Evolutionary conservation across 2,113 vertebrate genomes (phyloP).

Genomic region (Sminthopsis crassicaudata): DNA sequence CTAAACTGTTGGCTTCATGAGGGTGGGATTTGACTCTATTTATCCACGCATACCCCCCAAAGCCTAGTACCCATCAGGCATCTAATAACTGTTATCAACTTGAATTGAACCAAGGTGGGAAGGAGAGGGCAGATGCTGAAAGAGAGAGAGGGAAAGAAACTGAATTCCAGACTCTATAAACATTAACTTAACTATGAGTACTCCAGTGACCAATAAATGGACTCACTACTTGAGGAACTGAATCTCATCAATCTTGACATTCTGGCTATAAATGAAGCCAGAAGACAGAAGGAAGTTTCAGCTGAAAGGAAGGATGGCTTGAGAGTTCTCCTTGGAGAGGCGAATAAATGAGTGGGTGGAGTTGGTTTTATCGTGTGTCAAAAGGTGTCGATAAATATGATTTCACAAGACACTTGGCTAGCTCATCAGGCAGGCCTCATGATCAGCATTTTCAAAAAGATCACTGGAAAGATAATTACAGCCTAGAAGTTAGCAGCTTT

Average conservation of each 20-base stretch:
- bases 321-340: neutral
- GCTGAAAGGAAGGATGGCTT: neutral
- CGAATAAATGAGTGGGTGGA: neutral
- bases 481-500: neutral
- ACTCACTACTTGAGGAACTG: neutral
- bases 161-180: neutral
- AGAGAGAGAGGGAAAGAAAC: neutral
- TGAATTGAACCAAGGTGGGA: neutral
- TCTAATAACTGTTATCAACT: neutral
- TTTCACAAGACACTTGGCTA: neutral
- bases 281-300: neutral
- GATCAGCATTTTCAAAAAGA: neutral
- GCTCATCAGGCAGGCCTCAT: neutral
- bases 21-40: neutral
- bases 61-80: neutral
- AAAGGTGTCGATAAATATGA: neutral
- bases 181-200: neutral
- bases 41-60: neutral
- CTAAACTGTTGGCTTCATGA: neutral
- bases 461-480: neutral
- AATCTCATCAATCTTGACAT: neutral
- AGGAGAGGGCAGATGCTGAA: neutral
- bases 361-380: neutral
- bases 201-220: neutral
- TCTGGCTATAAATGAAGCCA: neutral